Base-by-base conservation (phyloP, 2,888 invertebrate genomes). In the Malacosoma neustria region DNA sequence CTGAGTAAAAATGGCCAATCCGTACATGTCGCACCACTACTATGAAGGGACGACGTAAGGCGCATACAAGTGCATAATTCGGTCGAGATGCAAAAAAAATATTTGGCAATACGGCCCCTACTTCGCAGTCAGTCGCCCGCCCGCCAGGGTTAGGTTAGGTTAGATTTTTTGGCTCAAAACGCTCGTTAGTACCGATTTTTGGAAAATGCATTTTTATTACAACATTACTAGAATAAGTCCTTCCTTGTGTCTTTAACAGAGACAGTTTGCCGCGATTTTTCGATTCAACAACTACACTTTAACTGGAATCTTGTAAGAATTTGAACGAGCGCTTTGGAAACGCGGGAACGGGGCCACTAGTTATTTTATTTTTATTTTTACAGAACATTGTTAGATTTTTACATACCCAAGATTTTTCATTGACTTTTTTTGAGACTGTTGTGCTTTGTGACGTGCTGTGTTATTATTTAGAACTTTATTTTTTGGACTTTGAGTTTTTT, bases 21-120 rank as follows among this genome's bases (percentile, higher is more conserved):
- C 61, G 74, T 79, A 84, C 77, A 74, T 77, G 82, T 76, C 82
- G 79, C 82, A 84, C 85, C 72, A 81, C 80, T 79, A 84, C 85
- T 84, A 76, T 73, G 79, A 80, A 84, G 82, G 81, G 81, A 75
- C 72, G 75, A 81, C 82, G 84, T 80, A 85, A 84, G 84, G 75
- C 84, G 85, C 85, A 85, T 85, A 85, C 85, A 82, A 84, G 82
- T 85, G 85, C 85, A 85, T 84, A 85, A 81, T 85, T 85, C 85
- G 85, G 85, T 76, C 80, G 85, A 85, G 85, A 85, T 85, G 84
- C 85, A 85, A 85, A 85, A 85, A 85, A 85, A 85, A 84, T 84
- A 84, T 85, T 85, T 85, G 85, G 85, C 85, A 85, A 85, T 82
- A 79, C 82, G 84, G 85, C 81, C 84, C 85, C 85, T 84, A 80